Evolutionary conservation across 2,888 invertebrate genomes (phyloP).

Genomic region (Coleophora flavipennella): DNA sequence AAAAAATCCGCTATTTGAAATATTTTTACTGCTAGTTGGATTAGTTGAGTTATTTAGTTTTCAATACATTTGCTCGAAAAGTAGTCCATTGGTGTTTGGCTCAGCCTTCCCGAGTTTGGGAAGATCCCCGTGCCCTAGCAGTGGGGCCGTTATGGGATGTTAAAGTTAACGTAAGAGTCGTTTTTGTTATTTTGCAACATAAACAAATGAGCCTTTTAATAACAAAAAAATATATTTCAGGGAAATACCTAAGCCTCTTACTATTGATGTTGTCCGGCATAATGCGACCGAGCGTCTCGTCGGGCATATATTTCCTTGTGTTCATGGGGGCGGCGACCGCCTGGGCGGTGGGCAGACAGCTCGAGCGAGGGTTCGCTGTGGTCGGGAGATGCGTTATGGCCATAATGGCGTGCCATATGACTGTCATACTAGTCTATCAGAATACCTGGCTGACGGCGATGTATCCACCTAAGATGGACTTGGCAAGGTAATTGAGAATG

Average conservation of each 20-base stretch:
- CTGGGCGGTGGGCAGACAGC: conserved; percentile 86
- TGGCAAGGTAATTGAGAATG: conserved; percentile 78
- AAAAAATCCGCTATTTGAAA: no score
- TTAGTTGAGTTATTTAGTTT: no score
- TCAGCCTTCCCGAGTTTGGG: no score
- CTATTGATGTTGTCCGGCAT: conserved; percentile 82
- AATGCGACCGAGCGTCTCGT: conserved; percentile 86
- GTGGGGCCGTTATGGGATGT: no score
- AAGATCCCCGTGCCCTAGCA: no score
- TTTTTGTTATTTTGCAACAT: no score
- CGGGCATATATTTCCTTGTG: conserved; percentile 88
- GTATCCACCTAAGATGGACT: conserved; percentile 77
- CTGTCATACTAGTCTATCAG: conserved; percentile 85
- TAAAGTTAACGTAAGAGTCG: no score
- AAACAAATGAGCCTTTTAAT: neutral
- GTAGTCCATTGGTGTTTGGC: no score
- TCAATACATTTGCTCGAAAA: no score
- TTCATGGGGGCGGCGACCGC: conserved; percentile 90
- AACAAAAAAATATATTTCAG: conserved; percentile 42
- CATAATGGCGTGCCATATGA: conserved; percentile 83
- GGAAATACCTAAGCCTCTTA: conserved; percentile 76
- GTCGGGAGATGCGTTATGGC: conserved; percentile 79
- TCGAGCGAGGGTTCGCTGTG: conserved; percentile 84
- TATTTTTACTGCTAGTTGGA: no score
- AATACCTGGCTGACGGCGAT: conserved; percentile 84